Evolutionary conservation across 1,140 invertebrate species (phyloP), one percentile per base, ranked within the genome.

Genomic region (Drosophila lacertosa): DNA sequence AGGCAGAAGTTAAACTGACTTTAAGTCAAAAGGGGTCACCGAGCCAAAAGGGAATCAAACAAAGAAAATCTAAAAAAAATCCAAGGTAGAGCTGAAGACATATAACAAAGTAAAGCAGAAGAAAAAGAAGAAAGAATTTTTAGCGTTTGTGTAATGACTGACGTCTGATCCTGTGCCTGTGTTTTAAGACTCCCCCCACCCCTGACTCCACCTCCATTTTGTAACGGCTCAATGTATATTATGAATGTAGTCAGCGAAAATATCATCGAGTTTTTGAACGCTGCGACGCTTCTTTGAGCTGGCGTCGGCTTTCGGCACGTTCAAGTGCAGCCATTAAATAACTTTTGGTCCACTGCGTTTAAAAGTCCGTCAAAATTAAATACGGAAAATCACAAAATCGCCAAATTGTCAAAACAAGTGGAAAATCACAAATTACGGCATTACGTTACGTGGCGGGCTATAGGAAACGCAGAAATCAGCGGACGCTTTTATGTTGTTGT

Each of bases 311-410:
- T 51, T 73, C 35, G 73, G 81, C 81, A 84, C 81, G 82, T 84
- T 77, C 81, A 81, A 86, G 82, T 84, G 81, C 81, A 88, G 45
- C 71, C 77, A 82, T 88, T 82, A 88, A 88, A 88, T 72, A 89
- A 72, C 66, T 75, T 72, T 75, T 78, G 68, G 65, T 77, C 68
- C 65, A 88, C 42, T 88, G 81, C 69, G 55, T 69, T 60, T 37
- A 68, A 77, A 72, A 86, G 86, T 75, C 60, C 47, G 64, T 66
- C 50, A 58, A 66, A 86, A 82, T 88, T 77, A 86, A 78, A 88
- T 69, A 65, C 65, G 60, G 65, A 60, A 86, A 81, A 72, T 89
- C 67, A 69, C 44, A 74, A 82, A 88, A 78, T 78, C 82, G 45
- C 51, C 63, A 88, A 88, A 88, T 88, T 88, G 82, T 71, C 66